Evolutionary conservation across 2,113 vertebrate species (phyloP).

Genomic region (Phrynosoma platyrhinos): DNA sequence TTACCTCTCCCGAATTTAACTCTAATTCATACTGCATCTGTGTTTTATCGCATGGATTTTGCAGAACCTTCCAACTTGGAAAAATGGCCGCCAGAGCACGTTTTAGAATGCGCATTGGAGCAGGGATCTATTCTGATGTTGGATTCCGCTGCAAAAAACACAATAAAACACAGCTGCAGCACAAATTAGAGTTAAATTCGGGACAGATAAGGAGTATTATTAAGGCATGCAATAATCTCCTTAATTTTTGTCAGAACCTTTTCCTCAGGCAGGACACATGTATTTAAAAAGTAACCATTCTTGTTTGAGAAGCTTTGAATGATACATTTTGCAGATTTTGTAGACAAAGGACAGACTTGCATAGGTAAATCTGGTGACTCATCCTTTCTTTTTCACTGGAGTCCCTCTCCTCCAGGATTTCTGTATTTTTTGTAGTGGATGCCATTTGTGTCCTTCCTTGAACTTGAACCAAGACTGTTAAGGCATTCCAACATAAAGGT

Average conservation of each 20-base stretch:
- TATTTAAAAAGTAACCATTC: background rate
- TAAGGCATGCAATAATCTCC: too few relatives aligned
- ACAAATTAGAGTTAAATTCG: too few relatives aligned
- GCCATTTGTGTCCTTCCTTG: background rate
- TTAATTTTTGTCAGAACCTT: conserved; percentile 43
- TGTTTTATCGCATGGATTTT: too few relatives aligned
- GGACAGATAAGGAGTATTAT: too few relatives aligned
- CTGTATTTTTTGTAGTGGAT: background rate
- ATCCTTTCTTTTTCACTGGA: background rate
- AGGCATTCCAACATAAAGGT: background rate
- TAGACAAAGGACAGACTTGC: conserved; percentile 21
- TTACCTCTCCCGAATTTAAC: too few relatives aligned
- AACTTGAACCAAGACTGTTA: background rate
- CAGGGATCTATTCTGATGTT: too few relatives aligned
- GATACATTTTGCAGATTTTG: background rate
- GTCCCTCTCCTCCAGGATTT: background rate
- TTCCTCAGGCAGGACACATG: conserved; percentile 6
- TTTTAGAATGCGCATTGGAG: too few relatives aligned
- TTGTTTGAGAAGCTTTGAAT: conserved; percentile 11
- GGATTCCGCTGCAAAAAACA: too few relatives aligned
- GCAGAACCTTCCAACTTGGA: too few relatives aligned
- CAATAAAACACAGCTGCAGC: too few relatives aligned
- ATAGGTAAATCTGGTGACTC: conserved; percentile 18
- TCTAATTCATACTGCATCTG: too few relatives aligned
- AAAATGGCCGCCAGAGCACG: too few relatives aligned